Percentiles rank a stretch among this genome's conserved stretches.
Evolutionary conservation across 1,140 invertebrate genomes (phyloP).

Genomic region (Sitodiplosis mosellana): DNA sequence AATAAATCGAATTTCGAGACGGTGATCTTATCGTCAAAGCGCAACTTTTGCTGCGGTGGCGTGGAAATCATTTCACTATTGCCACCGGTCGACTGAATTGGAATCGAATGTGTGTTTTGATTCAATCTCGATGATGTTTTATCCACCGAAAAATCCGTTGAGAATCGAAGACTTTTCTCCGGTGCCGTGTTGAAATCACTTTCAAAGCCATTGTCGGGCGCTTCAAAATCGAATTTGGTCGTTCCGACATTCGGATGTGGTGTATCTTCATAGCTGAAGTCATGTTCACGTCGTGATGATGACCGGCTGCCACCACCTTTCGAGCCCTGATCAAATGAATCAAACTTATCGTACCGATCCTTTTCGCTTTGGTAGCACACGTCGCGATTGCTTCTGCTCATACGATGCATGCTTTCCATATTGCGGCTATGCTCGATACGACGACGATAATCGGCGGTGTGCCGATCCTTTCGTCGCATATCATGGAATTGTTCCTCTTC

Average conservation of each 20-base stretch:
- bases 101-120: neutral
- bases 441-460: neutral
- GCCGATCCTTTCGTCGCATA: neutral
- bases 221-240: slow-evolving; percentile 22
- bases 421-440: neutral
- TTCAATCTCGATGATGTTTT: slow-evolving; percentile 28
- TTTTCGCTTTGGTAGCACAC: neutral
- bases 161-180: slow-evolving; percentile 26
- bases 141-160: slow-evolving; percentile 33
- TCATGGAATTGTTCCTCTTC: neutral
- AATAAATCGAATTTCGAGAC: slow-evolving; percentile 24
- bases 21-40: slow-evolving; percentile 24
- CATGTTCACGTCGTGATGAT: slow-evolving; percentile 12
- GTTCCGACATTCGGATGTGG: slow-evolving; percentile 13
- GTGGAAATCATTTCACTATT: slow-evolving; percentile 3
- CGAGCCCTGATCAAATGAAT: neutral
- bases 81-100: slow-evolving; percentile 1
- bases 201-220: slow-evolving; percentile 19
- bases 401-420: neutral
- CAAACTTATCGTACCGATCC: neutral
- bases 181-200: slow-evolving; percentile 21
- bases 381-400: neutral
- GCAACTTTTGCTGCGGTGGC: slow-evolving; percentile 16
- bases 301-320: neutral
- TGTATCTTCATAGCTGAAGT: slow-evolving; percentile 21